Percentiles rank a stretch among this genome's conserved stretches.
Evolutionary conservation across 2,888 invertebrate genomes (phyloP).

Genomic region (Lasioglossum malachurum): DNA sequence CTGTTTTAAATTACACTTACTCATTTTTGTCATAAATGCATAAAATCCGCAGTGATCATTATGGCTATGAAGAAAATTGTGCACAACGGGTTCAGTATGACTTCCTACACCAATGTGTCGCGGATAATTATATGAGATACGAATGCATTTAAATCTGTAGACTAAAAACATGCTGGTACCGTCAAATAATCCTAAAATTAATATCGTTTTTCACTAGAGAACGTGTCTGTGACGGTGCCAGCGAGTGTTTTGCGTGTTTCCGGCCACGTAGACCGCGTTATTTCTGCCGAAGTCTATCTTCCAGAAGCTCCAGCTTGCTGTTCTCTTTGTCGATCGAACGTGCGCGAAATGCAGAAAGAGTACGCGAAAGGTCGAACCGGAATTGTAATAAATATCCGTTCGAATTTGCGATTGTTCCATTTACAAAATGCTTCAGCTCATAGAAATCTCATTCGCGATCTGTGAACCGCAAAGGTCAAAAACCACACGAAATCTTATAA

Average conservation of each 20-base stretch:
- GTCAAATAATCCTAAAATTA: slow-evolving; percentile 45
- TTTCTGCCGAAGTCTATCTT: slow-evolving; percentile 64
- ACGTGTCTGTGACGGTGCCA: slow-evolving; percentile 27
- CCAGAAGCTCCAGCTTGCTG: slow-evolving; percentile 49
- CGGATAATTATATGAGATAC: not conserved
- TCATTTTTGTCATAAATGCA: no score
- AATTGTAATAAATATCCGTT: slow-evolving; percentile 53
- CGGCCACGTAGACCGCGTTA: slow-evolving; percentile 64
- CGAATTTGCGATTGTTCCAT: slow-evolving; percentile 24
- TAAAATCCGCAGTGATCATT: no score
- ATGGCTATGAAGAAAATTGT: no score
- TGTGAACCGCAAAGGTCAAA: not conserved
- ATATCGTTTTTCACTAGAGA: slow-evolving; percentile 23
- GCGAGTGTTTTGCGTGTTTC: slow-evolving; percentile 43
- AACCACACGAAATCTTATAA: not conserved
- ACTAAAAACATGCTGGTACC: slow-evolving; percentile 2
- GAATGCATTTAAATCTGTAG: not conserved
- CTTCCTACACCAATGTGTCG: no score
- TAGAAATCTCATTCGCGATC: not conserved
- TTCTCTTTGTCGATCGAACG: slow-evolving; percentile 65
- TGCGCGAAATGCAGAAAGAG: slow-evolving; percentile 54
- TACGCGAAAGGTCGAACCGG: slow-evolving; percentile 30
- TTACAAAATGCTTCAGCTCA: not conserved
- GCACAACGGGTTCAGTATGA: no score
- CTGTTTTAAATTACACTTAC: no score